phyloP scores from a whole-genome alignment of 2,797 vertebrate genomes.

The Lerista edwardsae region DNA sequence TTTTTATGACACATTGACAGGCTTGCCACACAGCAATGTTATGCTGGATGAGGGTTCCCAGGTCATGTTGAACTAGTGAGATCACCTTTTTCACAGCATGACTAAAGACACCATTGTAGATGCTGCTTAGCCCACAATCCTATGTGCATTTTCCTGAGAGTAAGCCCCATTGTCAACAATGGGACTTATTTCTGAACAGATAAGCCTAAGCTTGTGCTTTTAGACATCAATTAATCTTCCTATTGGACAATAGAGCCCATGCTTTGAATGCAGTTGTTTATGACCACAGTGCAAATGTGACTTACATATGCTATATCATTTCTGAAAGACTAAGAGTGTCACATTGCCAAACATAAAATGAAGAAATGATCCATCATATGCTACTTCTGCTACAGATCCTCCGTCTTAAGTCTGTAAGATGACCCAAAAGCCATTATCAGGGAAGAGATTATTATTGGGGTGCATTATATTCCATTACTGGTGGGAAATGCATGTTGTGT shows the following conservation, averaged over 20 bases:
- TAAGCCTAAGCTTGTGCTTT: too few species aligned
- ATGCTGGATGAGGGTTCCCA: background rate
- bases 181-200: too few species aligned
- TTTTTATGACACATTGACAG: background rate
- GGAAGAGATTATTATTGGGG: background rate
- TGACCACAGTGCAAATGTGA: background rate
- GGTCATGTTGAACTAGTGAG: background rate
- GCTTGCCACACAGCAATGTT: background rate
- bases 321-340: background rate
- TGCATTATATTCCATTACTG: background rate
- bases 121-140: background rate
- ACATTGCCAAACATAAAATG: background rate
- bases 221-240: background rate
- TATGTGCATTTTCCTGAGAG: too few species aligned
- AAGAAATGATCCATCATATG: background rate
- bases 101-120: background rate
- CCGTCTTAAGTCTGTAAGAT: background rate
- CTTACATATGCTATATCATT: background rate
- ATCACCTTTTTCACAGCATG: background rate
- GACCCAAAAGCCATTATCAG: background rate
- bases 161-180: too few species aligned
- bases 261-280: background rate
- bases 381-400: background rate
- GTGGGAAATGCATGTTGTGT: background rate
- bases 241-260: background rate